phyloP scores from a whole-genome alignment of 2,113 vertebrate genomes.

The Pipa parva region DNA sequence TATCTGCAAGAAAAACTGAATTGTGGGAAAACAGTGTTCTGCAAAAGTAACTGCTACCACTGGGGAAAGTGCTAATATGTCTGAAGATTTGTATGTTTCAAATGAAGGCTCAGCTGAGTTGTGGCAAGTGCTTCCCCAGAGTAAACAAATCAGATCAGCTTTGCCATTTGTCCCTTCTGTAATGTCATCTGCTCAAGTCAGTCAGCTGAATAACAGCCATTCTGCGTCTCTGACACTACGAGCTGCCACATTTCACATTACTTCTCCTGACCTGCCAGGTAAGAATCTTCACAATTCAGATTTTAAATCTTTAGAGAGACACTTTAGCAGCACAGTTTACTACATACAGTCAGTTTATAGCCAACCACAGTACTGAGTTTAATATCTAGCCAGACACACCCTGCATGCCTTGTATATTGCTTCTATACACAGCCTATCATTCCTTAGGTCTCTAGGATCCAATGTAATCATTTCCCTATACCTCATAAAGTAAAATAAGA shows the following conservation, averaged over 20 bases:
- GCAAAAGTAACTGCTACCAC: background rate
- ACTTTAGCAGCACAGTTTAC: background rate
- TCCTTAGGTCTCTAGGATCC: too few relatives aligned
- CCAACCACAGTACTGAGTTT: background rate
- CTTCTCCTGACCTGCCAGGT: conserved; percentile 23
- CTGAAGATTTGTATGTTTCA: background rate
- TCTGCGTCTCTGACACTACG: conserved; percentile 1
- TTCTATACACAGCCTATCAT: background rate
- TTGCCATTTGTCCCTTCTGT: conserved; percentile 25
- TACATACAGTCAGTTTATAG: background rate
- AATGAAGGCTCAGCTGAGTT: background rate
- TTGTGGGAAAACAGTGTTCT: background rate
- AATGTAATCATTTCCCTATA: too few relatives aligned
- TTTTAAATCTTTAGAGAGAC: background rate
- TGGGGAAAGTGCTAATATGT: background rate
- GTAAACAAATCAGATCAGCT: conserved; percentile 21
- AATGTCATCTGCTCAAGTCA: conserved; percentile 51
- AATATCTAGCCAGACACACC: background rate
- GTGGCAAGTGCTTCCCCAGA: background rate
- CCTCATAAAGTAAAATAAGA: too few relatives aligned
- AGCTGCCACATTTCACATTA: conserved; percentile 28
- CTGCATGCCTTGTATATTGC: background rate
- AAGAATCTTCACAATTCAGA: conserved; percentile 11
- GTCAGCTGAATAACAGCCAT: conserved; percentile 49
- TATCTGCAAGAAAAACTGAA: too few relatives aligned